Percentiles rank a stretch among this genome's conserved stretches.
phyloP scores from a whole-genome alignment of 2,113 vertebrate genomes.

The Heteronetta atricapilla region DNA sequence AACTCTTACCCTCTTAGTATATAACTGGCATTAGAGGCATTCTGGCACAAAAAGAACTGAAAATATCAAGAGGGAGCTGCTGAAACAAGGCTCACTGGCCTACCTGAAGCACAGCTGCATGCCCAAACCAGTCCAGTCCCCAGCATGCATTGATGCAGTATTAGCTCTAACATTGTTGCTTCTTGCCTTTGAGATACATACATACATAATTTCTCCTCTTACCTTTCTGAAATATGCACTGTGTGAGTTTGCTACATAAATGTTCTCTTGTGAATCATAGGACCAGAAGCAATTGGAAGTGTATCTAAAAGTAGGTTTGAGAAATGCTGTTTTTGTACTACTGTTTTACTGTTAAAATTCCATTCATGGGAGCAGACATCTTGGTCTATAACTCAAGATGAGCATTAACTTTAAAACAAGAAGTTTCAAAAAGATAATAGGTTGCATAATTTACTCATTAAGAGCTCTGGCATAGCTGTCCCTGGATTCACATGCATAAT shows the following conservation, averaged over 20 bases:
- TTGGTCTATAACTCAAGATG: background rate
- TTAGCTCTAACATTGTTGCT: background rate
- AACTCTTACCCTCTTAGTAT: background rate
- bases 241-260: background rate
- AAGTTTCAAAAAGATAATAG: background rate
- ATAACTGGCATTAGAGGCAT: background rate
- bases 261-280: rapidly evolving
- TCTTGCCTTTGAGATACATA: background rate
- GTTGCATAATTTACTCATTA: background rate
- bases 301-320: background rate
- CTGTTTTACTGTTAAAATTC: background rate
- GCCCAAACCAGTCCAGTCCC: background rate
- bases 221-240: background rate
- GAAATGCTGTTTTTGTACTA: background rate
- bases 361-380: background rate
- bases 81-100: background rate
- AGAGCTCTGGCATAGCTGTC: background rate
- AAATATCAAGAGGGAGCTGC: background rate
- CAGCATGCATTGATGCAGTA: background rate
- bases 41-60: background rate
- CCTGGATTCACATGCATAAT: background rate
- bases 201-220: background rate
- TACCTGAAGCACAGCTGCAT: background rate
- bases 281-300: background rate
- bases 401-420: background rate